Percentiles rank a stretch among this genome's conserved stretches.
Conservation (phyloP, 1,140 invertebrate species). For the Cotesia chilonis region DNA sequence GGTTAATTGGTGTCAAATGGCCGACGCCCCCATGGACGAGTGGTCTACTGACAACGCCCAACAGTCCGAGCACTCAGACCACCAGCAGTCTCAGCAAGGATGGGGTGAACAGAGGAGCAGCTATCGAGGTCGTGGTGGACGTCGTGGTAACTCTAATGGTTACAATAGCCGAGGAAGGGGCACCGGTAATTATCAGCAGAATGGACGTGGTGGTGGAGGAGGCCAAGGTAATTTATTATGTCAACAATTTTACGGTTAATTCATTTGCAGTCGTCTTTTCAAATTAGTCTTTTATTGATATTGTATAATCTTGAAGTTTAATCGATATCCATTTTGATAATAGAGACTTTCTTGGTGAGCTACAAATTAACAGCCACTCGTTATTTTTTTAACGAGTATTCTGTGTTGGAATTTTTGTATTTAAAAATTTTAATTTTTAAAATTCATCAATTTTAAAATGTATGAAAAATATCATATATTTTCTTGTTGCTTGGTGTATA, state of each 20-base stretch:
- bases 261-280: not conserved
- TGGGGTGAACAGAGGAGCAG: constrained; percentile 59
- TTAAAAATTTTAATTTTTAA: no score
- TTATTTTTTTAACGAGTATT: no score
- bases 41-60: constrained; percentile 55
- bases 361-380: no score
- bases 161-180: constrained; percentile 57
- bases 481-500: not conserved
- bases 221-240: constrained; percentile 52
- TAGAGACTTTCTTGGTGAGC: no score
- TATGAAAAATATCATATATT: no score
- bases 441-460: no score
- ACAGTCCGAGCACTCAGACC: constrained; percentile 50
- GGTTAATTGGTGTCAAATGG: constrained; percentile 57
- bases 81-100: constrained; percentile 49
- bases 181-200: constrained; percentile 60
- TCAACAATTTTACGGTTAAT: constrained; percentile 13
- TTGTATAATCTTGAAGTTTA: no score
- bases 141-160: constrained; percentile 58
- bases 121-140: constrained; percentile 57
- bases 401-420: no score
- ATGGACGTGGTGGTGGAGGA: constrained; percentile 54
- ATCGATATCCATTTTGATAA: no score
- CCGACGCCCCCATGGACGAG: constrained; percentile 49
- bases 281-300: not conserved